Conservation (phyloP, 2,797 vertebrate species). For the Falco cherrug region DNA sequence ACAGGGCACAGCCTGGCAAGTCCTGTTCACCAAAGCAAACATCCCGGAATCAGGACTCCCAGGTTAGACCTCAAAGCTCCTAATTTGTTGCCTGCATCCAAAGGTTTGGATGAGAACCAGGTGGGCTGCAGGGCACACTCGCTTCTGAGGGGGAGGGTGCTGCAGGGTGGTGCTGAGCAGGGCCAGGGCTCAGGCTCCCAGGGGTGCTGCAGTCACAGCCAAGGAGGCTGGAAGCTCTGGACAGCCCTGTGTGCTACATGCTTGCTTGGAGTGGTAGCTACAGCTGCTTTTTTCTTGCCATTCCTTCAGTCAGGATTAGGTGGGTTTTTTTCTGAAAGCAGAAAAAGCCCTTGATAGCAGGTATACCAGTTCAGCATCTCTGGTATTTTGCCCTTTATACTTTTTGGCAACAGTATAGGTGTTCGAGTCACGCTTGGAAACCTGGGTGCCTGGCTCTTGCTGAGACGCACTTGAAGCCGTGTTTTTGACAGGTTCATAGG, state of each 20-base stretch:
- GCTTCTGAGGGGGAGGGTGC: neutral
- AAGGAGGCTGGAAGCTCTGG: neutral
- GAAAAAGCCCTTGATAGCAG: neutral
- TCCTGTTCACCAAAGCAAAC: neutral
- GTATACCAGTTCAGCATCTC: neutral
- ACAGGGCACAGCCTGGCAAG: neutral
- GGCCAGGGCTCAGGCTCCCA: neutral
- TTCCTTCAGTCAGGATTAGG: neutral
- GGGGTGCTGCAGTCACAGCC: neutral
- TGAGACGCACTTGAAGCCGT: neutral
- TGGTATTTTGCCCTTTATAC: neutral
- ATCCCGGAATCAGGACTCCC: neutral
- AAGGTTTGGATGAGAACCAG: neutral
- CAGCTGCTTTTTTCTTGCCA: neutral
- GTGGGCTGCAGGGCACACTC: neutral
- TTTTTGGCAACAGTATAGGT: neutral
- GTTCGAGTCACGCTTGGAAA: neutral
- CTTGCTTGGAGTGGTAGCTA: neutral
- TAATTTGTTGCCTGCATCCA: neutral
- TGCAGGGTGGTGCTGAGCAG: neutral
- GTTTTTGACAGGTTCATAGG: neutral
- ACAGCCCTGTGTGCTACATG: accelerated
- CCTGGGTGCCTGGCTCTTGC: neutral
- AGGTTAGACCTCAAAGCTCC: neutral
- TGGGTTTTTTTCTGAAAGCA: neutral